These are phyloP conservation scores for Agonopterix arenella DNA, from an alignment of 2,888 invertebrate species.

Conservation along the genomic window DNA sequence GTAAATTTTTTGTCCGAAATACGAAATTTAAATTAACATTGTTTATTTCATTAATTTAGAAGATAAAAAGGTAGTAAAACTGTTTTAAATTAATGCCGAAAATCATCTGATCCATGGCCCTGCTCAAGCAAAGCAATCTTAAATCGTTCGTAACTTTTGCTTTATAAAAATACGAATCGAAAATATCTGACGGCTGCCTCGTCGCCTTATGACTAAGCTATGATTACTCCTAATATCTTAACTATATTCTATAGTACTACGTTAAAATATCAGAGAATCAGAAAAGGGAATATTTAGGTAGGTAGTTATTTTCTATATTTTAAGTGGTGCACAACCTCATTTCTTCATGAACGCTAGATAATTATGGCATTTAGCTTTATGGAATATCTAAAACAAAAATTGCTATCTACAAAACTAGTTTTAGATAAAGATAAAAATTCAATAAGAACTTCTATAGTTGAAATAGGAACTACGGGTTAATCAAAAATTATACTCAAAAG, in stretches of 20 bases:
- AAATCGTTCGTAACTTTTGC: slow-evolving; percentile 70
- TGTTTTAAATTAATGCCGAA: slow-evolving; percentile 7
- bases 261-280: slow-evolving; percentile 76
- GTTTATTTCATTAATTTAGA: neutral
- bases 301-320: slow-evolving; percentile 64
- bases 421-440: slow-evolving; percentile 39
- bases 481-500: slow-evolving; percentile 12
- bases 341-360: slow-evolving; percentile 74
- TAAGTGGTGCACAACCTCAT: slow-evolving; percentile 76
- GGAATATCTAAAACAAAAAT: slow-evolving; percentile 50
- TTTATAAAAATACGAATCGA: slow-evolving; percentile 77
- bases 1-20: neutral
- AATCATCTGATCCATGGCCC: slow-evolving; percentile 53
- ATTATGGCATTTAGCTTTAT: slow-evolving; percentile 67
- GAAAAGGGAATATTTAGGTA: slow-evolving; percentile 73
- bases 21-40: slow-evolving; percentile 1
- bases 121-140: slow-evolving; percentile 72
- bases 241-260: slow-evolving; percentile 63
- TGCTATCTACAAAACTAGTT: slow-evolving; percentile 52
- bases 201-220: slow-evolving; percentile 71
- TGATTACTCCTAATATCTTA: slow-evolving; percentile 63
- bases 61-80: neutral
- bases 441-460: slow-evolving; percentile 39
- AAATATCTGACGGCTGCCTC: slow-evolving; percentile 71
- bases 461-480: slow-evolving; percentile 62